These are phyloP conservation scores for Idaea biselata DNA, from an alignment of 2,888 invertebrate species.

Conservation along the genomic window DNA sequence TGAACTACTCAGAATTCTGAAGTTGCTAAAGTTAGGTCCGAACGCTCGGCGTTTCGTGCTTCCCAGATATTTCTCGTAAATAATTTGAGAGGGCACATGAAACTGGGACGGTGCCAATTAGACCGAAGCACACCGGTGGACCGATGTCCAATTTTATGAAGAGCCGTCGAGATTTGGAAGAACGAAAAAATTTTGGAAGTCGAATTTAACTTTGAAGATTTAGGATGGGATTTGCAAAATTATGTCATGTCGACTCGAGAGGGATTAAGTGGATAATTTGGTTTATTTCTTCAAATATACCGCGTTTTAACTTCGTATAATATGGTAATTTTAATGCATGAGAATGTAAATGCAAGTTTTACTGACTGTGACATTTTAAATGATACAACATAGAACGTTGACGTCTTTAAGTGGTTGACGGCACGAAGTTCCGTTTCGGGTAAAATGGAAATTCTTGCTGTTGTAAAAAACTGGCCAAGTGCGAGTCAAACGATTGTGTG, in stretches of 20 bases:
- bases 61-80: conserved; percentile 42
- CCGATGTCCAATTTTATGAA: conserved; percentile 36
- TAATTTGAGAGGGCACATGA: conserved; percentile 41
- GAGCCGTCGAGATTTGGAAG: conserved; percentile 31
- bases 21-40: conserved; percentile 23
- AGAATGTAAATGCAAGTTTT: background rate
- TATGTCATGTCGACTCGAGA: conserved; percentile 19
- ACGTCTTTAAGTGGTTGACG: background rate
- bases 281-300: conserved; percentile 3
- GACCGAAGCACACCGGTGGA: conserved; percentile 37
- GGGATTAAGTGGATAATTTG: conserved; percentile 4
- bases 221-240: conserved; percentile 23
- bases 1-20: conserved; percentile 18
- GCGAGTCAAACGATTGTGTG: too few species aligned
- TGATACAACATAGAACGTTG: background rate
- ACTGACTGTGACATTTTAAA: background rate
- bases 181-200: conserved; percentile 29
- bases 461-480: too few species aligned
- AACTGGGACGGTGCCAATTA: conserved; percentile 52
- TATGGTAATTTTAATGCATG: background rate
- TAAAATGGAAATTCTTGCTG: too few species aligned
- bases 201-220: conserved; percentile 29
- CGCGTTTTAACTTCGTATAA: background rate
- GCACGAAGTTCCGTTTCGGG: too few species aligned
- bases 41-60: conserved; percentile 17